phyloP scores from a whole-genome alignment of 2,888 invertebrate genomes.

The Zaprionus bogoriensis region DNA sequence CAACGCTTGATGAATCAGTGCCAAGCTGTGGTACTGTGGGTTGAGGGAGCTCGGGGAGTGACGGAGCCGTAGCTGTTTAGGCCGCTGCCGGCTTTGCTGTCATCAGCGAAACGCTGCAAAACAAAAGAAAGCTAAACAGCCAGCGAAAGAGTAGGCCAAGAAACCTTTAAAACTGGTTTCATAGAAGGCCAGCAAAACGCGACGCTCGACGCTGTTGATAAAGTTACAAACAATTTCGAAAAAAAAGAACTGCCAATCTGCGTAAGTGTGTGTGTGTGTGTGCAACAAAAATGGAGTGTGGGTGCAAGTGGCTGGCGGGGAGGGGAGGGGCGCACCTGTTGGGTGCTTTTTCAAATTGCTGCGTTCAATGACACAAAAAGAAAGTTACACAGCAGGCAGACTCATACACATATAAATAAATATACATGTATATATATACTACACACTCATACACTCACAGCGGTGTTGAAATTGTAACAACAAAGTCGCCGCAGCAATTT shows the following conservation, averaged over 20 bases:
- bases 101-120: constrained; percentile 68
- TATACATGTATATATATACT: background rate
- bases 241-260: constrained; percentile 36
- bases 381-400: constrained; percentile 53
- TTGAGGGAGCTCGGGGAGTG: background rate
- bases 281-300: constrained; percentile 29
- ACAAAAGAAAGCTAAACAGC: constrained; percentile 69
- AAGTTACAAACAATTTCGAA: constrained; percentile 53
- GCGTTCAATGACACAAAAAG: constrained; percentile 70
- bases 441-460: constrained; percentile 8
- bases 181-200: constrained; percentile 60
- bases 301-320: no score
- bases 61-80: no score
- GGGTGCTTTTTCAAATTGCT: constrained; percentile 43
- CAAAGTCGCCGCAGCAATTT: constrained; percentile 39
- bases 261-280: background rate
- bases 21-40: no score
- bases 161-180: constrained; percentile 71
- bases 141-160: constrained; percentile 58
- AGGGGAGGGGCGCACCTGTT: no score
- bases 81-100: constrained; percentile 62
- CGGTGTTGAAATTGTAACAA: constrained; percentile 49
- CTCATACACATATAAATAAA: background rate
- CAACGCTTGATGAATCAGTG: constrained; percentile 56
- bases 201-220: constrained; percentile 35